Percentiles rank a stretch among this genome's conserved stretches.
phyloP scores from a whole-genome alignment of 2,113 vertebrate genomes.

The Perca flavescens region DNA sequence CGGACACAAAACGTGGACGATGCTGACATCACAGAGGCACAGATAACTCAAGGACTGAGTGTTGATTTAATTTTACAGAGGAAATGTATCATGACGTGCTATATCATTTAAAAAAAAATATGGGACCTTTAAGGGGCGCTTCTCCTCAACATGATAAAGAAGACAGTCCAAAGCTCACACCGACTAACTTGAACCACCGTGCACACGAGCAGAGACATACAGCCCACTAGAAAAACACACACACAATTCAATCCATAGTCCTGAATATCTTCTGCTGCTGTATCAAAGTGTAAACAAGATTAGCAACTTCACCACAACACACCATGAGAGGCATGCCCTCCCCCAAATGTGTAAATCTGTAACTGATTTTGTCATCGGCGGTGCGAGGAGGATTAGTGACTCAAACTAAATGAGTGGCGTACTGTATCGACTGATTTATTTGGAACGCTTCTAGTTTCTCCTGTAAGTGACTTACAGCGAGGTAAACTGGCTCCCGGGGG shows the following conservation, averaged over 20 bases:
- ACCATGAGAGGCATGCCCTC: conserved; percentile 6
- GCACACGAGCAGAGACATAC: background rate
- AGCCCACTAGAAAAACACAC: background rate
- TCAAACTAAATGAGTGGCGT: conserved; percentile 55
- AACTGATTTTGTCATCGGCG: conserved; percentile 45
- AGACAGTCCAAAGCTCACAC: background rate
- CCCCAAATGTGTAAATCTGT: conserved; percentile 24
- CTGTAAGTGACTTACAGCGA: conserved; percentile 50
- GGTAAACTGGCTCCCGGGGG: conserved; percentile 52
- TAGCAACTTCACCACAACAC: conserved; percentile 40
- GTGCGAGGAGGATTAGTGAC: conserved; percentile 54
- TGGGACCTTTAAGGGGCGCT: too few relatives aligned
- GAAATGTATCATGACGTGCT: background rate
- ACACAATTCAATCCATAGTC: conserved; percentile 18
- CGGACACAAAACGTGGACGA: background rate
- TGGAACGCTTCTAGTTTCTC: conserved; percentile 28
- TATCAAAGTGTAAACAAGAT: conserved; percentile 55
- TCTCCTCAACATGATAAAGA: too few relatives aligned
- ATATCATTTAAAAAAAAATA: too few relatives aligned
- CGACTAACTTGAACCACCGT: background rate
- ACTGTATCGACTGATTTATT: conserved; percentile 46
- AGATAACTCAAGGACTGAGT: background rate
- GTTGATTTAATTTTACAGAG: background rate
- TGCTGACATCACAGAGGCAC: background rate
- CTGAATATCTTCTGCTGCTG: conserved; percentile 37